Percentiles rank a stretch among this genome's conserved stretches.
phyloP scores from a whole-genome alignment of 2,797 vertebrate genomes.

The Peromyscus nudipes region DNA sequence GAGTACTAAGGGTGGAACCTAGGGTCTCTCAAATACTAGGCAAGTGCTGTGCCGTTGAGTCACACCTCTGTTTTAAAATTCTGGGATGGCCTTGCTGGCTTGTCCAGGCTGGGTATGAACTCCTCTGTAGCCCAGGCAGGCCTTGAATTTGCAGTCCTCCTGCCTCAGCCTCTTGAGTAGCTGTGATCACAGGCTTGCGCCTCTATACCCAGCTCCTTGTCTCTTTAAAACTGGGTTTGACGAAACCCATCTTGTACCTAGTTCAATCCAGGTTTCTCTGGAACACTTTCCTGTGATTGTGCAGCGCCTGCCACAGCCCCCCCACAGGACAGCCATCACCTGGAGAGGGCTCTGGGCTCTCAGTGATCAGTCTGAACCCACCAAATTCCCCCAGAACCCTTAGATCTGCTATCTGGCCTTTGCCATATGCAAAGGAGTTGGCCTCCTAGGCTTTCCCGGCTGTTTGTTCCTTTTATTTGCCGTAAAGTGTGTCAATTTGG shows the following conservation, averaged over 20 bases:
- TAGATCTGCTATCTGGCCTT: not conserved
- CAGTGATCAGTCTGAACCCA: not conserved
- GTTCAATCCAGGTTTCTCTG: no score
- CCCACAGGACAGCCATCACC: not conserved
- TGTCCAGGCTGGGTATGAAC: not conserved
- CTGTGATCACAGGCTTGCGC: not conserved
- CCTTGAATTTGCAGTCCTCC: not conserved
- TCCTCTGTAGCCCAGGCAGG: not conserved
- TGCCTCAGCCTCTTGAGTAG: not conserved
- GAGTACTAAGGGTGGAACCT: not conserved
- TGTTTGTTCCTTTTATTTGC: accelerated
- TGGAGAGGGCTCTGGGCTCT: not conserved
- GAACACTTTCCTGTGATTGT: not conserved
- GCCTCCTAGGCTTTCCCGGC: not conserved
- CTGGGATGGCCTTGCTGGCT: not conserved
- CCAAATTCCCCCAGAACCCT: no score
- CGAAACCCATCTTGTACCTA: not conserved
- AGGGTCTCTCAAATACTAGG: not conserved
- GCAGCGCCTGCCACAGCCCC: accelerated
- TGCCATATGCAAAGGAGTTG: not conserved
- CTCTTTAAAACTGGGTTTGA: not conserved
- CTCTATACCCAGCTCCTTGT: not conserved
- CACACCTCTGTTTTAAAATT: not conserved
- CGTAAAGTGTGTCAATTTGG: accelerated
- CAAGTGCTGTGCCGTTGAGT: not conserved